Percentiles rank a stretch among this genome's conserved stretches.
Evolutionary conservation across 2,888 invertebrate genomes (phyloP).

Genomic region (Tenodera sinensis): DNA sequence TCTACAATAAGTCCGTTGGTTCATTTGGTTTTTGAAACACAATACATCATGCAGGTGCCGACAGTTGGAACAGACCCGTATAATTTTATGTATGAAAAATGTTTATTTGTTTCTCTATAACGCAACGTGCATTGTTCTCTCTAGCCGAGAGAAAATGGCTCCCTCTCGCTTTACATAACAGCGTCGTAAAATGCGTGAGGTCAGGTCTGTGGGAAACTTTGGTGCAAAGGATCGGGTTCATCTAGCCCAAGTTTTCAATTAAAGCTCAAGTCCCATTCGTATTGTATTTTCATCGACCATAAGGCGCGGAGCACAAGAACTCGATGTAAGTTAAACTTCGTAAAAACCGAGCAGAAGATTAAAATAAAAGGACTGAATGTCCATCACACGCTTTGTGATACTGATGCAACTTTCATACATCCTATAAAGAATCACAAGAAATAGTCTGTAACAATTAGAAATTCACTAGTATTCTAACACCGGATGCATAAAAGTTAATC

Average conservation of each 20-base stretch:
- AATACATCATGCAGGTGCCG: constrained; percentile 6
- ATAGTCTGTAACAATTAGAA: too few relatives aligned
- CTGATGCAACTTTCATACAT: too few relatives aligned
- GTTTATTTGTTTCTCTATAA: constrained; percentile 6
- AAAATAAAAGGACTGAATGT: too few relatives aligned
- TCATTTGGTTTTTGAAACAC: constrained; percentile 6
- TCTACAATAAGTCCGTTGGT: neutral
- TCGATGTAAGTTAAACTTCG: too few relatives aligned
- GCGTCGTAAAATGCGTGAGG: neutral
- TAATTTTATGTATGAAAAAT: constrained; percentile 14
- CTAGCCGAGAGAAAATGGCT: neutral
- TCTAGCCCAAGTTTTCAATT: neutral
- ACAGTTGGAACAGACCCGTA: constrained; percentile 9
- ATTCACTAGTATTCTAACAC: too few relatives aligned
- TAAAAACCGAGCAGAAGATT: too few relatives aligned
- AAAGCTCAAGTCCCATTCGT: neutral
- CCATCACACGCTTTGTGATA: too few relatives aligned
- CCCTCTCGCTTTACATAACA: neutral
- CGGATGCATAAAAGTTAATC: too few relatives aligned
- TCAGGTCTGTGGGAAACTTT: neutral
- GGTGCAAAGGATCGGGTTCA: neutral
- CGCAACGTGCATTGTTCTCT: neutral
- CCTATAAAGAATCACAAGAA: too few relatives aligned
- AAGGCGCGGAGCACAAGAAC: neutral
- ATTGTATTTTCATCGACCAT: neutral